Evolutionary conservation across 2,888 invertebrate species (phyloP), one percentile per base, ranked within the genome.

Genomic region (Sepioteuthis lessoniana): DNA sequence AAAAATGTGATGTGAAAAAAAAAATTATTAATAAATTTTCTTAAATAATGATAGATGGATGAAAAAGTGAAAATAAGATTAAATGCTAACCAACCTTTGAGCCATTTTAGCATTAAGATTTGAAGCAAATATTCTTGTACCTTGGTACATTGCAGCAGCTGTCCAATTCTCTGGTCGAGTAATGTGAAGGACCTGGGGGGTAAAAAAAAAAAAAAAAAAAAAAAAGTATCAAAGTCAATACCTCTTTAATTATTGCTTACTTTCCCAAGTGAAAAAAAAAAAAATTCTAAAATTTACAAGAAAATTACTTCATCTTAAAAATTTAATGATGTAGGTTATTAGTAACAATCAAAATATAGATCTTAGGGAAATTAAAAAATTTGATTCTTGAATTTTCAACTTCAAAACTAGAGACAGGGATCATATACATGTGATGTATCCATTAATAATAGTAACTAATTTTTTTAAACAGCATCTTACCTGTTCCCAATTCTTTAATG

Each of bases 81-180:
- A 37, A 35, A 50, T 16, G 21, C 93, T 4, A 1, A 91, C 94
- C 76, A 94, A 97, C 97, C 99, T 98, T 97, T 99, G 99, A 0
- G 99, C 99, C 99, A 99, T 99, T 96, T 98, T 98, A 95, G 99
- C 99, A 96, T 99, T 99, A 76, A 99, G 97, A 97, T 99, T 99
- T 0, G 99, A 99, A n/a, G 99, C 98, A 97, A 99, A 99, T 96
- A 99, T 98, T 96, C 99, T 98, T 0, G 99, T 99, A 0, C 98
- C 99, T 97, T 98, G 99, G 97, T 99, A 99, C 98, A 99, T 98
- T 0, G 99, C 98, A 91, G 99, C 99, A 37, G 99, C 99, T 94
- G 99, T 98, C 99, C 99, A 99, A 91, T 98, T 98, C n/a, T 98
- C 98, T 21, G 99, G 99, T 97, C 99, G 98, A 97, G 97, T 97